Evolutionary conservation across 2,113 vertebrate genomes (phyloP).

Genomic region (rabbit (Oryctolagus cuniculus)): DNA sequence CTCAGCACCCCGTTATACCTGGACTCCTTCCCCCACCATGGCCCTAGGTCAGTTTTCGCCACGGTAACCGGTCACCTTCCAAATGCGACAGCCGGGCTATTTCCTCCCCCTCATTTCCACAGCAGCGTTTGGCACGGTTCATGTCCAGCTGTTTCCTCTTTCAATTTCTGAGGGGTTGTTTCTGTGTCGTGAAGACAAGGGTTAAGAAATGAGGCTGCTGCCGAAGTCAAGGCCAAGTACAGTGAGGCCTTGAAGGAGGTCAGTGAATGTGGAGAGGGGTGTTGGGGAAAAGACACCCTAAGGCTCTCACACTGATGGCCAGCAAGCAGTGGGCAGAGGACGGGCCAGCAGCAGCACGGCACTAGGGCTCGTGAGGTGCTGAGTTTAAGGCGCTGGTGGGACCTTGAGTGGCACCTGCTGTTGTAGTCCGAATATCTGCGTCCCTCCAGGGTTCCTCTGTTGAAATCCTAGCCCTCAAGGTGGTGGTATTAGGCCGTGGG

Average conservation of each 20-base stretch:
- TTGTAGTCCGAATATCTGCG: neutral
- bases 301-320: neutral
- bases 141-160: neutral
- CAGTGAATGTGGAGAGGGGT: neutral
- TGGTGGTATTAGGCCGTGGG: neutral
- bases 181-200: neutral
- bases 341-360: rapidly evolving
- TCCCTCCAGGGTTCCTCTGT: neutral
- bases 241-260: neutral
- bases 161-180: neutral
- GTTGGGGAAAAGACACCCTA: neutral
- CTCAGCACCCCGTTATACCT: rapidly evolving
- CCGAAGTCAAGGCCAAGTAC: neutral
- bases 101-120: neutral
- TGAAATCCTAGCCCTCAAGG: neutral
- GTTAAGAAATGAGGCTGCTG: neutral
- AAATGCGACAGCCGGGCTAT: neutral
- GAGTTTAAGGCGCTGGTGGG: neutral
- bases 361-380: neutral
- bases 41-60: neutral
- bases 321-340: neutral
- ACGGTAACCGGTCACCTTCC: neutral
- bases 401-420: neutral
- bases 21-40: neutral
- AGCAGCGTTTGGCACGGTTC: neutral